Conservation (phyloP, 2,797 vertebrate species). For the Pipistrellus pipistrellus region DNA sequence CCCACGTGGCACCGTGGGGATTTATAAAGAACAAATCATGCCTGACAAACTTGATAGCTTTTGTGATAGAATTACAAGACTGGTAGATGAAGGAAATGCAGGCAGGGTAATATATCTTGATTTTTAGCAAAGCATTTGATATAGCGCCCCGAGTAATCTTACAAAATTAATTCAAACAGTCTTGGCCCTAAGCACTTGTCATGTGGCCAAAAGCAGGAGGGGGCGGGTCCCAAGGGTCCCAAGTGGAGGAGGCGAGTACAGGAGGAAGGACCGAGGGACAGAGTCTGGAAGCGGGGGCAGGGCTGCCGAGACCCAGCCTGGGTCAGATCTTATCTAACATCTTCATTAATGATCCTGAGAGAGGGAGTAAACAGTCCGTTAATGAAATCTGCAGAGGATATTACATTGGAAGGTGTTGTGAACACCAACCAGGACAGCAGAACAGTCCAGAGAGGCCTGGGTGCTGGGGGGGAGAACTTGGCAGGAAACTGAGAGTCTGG, state of each 20-base stretch:
- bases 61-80: constrained; percentile 87
- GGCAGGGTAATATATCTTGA: constrained; percentile 82
- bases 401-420: constrained; percentile 79
- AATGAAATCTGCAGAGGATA: constrained; percentile 85
- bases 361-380: constrained; percentile 81
- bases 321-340: constrained; percentile 79
- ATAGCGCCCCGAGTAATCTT: constrained; percentile 75
- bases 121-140: constrained; percentile 82
- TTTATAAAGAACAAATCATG: constrained; percentile 87
- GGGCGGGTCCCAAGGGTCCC: constrained; percentile 25
- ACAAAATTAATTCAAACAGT: constrained; percentile 83
- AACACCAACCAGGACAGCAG: constrained; percentile 72
- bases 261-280: not conserved
- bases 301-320: not conserved
- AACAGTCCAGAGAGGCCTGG: constrained; percentile 39
- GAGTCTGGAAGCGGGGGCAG: not conserved
- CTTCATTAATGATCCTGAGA: constrained; percentile 84
- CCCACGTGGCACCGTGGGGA: constrained; percentile 63
- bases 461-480: not conserved
- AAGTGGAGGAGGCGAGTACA: not conserved
- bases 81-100: constrained; percentile 80
- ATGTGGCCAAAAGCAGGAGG: constrained; percentile 27
- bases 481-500: not conserved
- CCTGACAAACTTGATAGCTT: constrained; percentile 87
- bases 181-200: constrained; percentile 79